Evolutionary conservation across 2,888 invertebrate species (phyloP).

Genomic region (Coleophora flavipennella): DNA sequence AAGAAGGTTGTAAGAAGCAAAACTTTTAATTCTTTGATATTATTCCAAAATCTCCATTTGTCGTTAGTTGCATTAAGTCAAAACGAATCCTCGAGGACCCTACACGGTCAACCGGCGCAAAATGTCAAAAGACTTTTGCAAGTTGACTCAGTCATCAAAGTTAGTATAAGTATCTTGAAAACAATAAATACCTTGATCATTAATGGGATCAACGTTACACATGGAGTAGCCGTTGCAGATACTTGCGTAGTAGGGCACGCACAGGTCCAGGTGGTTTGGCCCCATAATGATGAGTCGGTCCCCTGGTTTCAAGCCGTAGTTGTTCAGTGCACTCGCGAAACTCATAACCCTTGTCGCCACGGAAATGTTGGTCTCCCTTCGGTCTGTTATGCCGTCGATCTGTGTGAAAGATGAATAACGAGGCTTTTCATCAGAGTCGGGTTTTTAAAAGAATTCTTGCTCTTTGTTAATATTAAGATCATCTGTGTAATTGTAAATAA

Average conservation of each 20-base stretch:
- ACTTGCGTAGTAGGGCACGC: slow-evolving; percentile 14
- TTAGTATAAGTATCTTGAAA: too few relatives aligned
- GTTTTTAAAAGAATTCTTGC: too few relatives aligned
- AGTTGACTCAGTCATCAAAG: too few relatives aligned
- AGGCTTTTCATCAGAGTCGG: neutral
- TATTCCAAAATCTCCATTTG: too few relatives aligned
- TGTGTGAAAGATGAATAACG: neutral
- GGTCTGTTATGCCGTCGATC: slow-evolving; percentile 13
- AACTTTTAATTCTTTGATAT: too few relatives aligned
- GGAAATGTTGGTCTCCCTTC: slow-evolving; percentile 8
- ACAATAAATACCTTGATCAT: slow-evolving; percentile 7
- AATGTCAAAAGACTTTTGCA: too few relatives aligned
- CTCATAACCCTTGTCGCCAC: slow-evolving; percentile 10
- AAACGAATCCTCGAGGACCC: too few relatives aligned
- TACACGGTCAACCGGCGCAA: too few relatives aligned
- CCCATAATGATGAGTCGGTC: slow-evolving; percentile 13
- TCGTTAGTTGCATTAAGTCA: too few relatives aligned
- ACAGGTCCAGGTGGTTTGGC: slow-evolving; percentile 13
- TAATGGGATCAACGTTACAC: slow-evolving; percentile 10
- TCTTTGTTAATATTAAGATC: too few relatives aligned
- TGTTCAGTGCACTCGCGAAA: slow-evolving; percentile 14
- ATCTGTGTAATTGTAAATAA: neutral
- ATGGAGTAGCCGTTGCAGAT: slow-evolving; percentile 13
- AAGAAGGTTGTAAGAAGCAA: too few relatives aligned
- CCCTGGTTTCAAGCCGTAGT: slow-evolving; percentile 11